Conservation (phyloP, 2,888 invertebrate species). For the Bellardia pandia region DNA sequence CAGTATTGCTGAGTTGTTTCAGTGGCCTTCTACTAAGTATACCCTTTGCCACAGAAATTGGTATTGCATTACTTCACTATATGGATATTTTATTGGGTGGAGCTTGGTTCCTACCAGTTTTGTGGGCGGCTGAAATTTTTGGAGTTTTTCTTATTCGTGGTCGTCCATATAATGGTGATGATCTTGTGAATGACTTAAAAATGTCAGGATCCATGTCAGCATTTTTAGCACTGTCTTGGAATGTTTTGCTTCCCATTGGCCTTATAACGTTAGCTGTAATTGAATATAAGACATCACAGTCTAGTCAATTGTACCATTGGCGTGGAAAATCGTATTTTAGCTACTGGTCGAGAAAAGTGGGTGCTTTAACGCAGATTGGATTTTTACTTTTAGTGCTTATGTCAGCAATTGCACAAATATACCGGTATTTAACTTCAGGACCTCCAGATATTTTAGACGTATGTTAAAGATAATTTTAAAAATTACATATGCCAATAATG, state of each 20-base stretch:
- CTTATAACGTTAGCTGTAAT: constrained; percentile 90
- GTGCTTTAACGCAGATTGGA: constrained; percentile 90
- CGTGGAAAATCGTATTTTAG: constrained; percentile 91
- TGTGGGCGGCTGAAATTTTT: constrained; percentile 90
- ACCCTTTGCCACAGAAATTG: constrained; percentile 93
- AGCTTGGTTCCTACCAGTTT: constrained; percentile 93
- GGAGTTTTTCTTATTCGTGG: constrained; percentile 95
- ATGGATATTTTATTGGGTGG: constrained; percentile 93
- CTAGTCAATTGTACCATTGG: constrained; percentile 89
- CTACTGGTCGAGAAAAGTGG: constrained; percentile 91
- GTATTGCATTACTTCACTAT: constrained; percentile 92
- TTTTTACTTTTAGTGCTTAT: constrained; percentile 89
- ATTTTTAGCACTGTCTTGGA: constrained; percentile 93
- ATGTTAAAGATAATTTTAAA: constrained; percentile 83
- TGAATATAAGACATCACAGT: constrained; percentile 89
- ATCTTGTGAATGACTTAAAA: constrained; percentile 83
- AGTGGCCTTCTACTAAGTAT: constrained; percentile 93
- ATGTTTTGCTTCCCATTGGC: constrained; percentile 92
- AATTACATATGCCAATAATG: neutral
- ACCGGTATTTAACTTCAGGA: constrained; percentile 91
- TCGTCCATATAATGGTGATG: constrained; percentile 91
- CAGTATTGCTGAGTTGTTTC: constrained; percentile 90
- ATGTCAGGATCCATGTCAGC: constrained; percentile 86
- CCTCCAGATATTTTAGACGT: constrained; percentile 95
- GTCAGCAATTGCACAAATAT: constrained; percentile 86